Conservation (phyloP, 2,888 invertebrate species). For the Cosmia trapezina region DNA sequence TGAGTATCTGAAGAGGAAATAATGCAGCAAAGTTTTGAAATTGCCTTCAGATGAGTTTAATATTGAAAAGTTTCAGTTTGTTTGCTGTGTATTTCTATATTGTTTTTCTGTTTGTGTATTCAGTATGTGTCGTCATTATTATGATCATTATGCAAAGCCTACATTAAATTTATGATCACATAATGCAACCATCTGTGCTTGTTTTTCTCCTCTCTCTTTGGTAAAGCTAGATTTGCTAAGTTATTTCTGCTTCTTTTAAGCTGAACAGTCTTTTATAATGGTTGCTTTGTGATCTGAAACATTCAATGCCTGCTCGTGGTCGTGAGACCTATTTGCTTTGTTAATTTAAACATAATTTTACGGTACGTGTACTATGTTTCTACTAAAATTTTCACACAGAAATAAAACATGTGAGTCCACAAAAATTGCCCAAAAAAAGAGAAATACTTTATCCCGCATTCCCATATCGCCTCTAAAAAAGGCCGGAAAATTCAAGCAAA, state of each 20-base stretch:
- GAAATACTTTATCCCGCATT: conserved; percentile 12
- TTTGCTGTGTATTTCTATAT: not conserved
- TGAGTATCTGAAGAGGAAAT: conserved; percentile 60
- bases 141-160: not conserved
- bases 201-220: not conserved
- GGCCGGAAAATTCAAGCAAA: conserved; percentile 34
- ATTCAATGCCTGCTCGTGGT: not conserved
- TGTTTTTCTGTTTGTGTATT: not conserved
- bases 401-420: conserved; percentile 5
- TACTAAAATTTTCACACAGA: not conserved
- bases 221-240: not conserved
- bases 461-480: conserved; percentile 54
- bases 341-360: not conserved
- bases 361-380: not conserved
- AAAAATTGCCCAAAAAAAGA: not conserved
- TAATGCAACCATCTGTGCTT: too few relatives aligned
- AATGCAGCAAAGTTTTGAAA: conserved; percentile 58
- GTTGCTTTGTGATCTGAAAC: not conserved
- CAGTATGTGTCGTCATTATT: not conserved
- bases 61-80: conserved; percentile 1
- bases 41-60: conserved; percentile 31
- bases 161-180: not conserved
- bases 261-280: too few relatives aligned
- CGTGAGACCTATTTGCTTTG: too few relatives aligned
- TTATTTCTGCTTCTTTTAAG: not conserved